phyloP scores from a whole-genome alignment of 37 sponge, comb jelly and placozoan species.

The Tethya wilhelma region DNA sequence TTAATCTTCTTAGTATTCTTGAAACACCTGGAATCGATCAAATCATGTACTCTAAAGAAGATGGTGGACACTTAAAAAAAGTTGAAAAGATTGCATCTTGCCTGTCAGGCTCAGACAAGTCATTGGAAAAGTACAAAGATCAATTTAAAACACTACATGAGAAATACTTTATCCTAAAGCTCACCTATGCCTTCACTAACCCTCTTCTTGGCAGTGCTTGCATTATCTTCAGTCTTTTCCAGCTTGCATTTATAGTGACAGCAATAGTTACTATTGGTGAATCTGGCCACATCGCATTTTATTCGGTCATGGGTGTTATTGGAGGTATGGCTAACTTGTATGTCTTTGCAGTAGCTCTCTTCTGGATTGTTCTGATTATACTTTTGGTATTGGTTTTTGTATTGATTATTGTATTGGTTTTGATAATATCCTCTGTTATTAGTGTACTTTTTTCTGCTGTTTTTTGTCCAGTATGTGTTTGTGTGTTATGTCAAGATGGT shows the following conservation, averaged over 20 bases:
- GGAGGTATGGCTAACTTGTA: conserved; percentile 14
- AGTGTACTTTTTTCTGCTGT: too few relatives aligned
- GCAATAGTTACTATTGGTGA: not conserved
- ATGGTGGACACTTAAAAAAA: not conserved
- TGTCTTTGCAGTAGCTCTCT: conserved; percentile 3
- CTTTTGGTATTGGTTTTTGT: too few relatives aligned
- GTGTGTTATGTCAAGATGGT: too few relatives aligned
- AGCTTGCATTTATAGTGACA: conserved; percentile 13
- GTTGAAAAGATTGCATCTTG: too few relatives aligned
- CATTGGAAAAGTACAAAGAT: too few relatives aligned
- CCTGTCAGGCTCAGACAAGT: too few relatives aligned
- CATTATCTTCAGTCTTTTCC: not conserved
- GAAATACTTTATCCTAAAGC: not conserved
- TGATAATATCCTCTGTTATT: too few relatives aligned
- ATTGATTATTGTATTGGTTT: too few relatives aligned
- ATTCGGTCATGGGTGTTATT: not conserved
- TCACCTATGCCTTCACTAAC: not conserved
- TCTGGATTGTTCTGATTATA: too few relatives aligned
- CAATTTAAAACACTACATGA: not conserved
- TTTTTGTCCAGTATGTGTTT: too few relatives aligned
- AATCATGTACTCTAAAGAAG: not conserved
- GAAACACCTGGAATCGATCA: not conserved
- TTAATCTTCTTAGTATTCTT: not conserved
- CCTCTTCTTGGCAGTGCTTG: not conserved
- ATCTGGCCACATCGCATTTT: not conserved